Evolutionary conservation across 2,797 vertebrate species (phyloP), one percentile per base, ranked within the genome.

Genomic region (Caiman crocodilus): DNA sequence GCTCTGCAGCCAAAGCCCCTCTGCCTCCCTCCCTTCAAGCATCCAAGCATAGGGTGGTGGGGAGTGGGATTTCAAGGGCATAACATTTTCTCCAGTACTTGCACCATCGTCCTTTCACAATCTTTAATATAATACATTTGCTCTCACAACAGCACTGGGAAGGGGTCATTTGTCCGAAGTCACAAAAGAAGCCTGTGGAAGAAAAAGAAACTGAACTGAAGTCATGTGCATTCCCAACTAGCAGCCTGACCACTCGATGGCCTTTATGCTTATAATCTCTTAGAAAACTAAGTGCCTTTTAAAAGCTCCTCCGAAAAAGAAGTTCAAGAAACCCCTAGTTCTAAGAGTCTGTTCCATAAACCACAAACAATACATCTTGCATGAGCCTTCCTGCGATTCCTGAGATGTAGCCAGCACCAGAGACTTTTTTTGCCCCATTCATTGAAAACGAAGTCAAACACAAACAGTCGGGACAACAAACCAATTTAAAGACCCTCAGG

Each of bases 211-310:
- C 5, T 61, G 30, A 3, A 50, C 42, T 50, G 42, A 50, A 50
- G 11, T 50, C 42, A 50, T 50, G 42, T 42, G 42, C 42, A 7
- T 14, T 23, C 32, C 6, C 35, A 7, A 8, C 14, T 73, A 42
- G 69, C 35, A 84, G 16, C 1, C 9, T 75, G 60, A 13, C 3
- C 10, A 55, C 15, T 35, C 3, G 28, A 21, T 14, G n/a, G 71
- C 2, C 35, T 89, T 90, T 87, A 13, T 3, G 28, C 3, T 1
- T 20, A 42, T 4, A 7, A 4, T 5, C 2, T 7, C 1, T 0
- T 56, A 13, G 10, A 61, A 28, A 11, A 1, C 50, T 30, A 65
- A 5, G 3, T 42, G 3, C 69, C 7, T 10, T n/a, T 73, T 10
- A 18, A 73, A 73, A 26, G 23, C 23, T 50, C 14, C 35, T 8